Evolutionary conservation across 2,113 vertebrate species (phyloP).

Genomic region (Lagopus leucura): DNA sequence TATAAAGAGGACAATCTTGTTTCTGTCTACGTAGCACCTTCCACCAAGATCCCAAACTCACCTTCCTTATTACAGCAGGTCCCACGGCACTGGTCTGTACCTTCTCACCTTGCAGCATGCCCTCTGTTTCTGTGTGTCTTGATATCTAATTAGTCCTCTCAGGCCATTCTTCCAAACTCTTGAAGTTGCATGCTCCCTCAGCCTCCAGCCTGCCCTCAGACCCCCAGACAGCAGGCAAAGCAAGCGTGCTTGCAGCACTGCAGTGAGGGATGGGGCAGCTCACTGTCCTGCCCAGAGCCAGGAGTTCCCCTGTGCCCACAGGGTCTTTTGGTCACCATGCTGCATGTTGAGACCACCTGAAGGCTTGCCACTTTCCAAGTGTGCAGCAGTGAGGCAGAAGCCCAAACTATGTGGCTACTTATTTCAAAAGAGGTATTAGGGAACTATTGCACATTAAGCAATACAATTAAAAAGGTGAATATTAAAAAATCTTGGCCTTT

Average conservation of each 20-base stretch:
- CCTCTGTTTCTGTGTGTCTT: not conserved
- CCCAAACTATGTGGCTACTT: not conserved
- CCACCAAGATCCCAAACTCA: not conserved
- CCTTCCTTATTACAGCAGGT: not conserved
- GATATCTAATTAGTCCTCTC: not conserved
- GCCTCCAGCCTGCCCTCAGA: not conserved
- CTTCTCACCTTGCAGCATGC: rapidly evolving
- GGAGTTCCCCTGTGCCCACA: not conserved
- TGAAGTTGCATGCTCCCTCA: not conserved
- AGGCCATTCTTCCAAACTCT: not conserved
- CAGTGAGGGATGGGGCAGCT: rapidly evolving
- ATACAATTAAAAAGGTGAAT: not conserved
- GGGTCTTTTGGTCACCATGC: not conserved
- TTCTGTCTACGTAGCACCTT: not conserved
- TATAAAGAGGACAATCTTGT: rapidly evolving
- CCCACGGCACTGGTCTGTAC: rapidly evolving
- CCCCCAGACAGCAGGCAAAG: not conserved
- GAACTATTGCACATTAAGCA: not conserved
- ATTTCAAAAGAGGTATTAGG: not conserved
- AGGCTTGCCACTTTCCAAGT: not conserved
- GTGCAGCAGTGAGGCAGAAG: not conserved
- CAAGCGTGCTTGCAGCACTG: rapidly evolving
- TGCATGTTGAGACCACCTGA: not conserved
- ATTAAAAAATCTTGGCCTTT: not conserved
- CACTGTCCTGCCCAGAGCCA: not conserved